Evolutionary conservation across 37 sponge, comb jelly and placozoan genomes (phyloP).

Genomic region (Theonella swinhoei): DNA sequence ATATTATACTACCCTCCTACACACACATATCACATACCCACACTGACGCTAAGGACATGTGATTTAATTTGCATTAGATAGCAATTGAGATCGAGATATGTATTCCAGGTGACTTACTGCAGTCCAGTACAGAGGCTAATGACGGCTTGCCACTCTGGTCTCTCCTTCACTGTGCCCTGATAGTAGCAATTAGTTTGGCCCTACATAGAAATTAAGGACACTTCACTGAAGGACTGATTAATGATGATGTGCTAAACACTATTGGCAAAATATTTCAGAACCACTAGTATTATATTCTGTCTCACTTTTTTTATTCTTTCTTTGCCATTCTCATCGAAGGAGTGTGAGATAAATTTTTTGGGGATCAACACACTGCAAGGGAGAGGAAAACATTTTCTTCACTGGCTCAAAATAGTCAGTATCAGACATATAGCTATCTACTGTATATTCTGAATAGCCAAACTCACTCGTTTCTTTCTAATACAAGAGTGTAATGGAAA

Average conservation of each 20-base stretch:
- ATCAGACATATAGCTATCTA: too few species aligned
- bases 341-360: conserved; percentile 7
- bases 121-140: conserved; percentile 67
- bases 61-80: too few species aligned
- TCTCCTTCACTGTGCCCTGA: conserved; percentile 61
- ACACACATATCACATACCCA: too few species aligned
- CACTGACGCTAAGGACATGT: too few species aligned
- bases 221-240: not conserved
- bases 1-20: too few species aligned
- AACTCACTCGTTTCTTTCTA: conserved; percentile 31
- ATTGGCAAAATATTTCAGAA: too few species aligned
- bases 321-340: conserved; percentile 34
- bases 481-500: not conserved
- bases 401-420: too few species aligned
- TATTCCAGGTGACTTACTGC: too few species aligned
- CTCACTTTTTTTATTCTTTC: conserved; percentile 37
- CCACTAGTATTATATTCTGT: too few species aligned
- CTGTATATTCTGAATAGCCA: not conserved
- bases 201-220: not conserved
- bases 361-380: conserved; percentile 15
- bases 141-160: conserved; percentile 50
- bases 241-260: not conserved
- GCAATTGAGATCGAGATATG: too few species aligned
- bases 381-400: too few species aligned
- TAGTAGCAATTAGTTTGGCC: conserved; percentile 69